Base-by-base conservation (phyloP, 2,797 vertebrate genomes). In the Oryzias dopingdopingensis region DNA sequence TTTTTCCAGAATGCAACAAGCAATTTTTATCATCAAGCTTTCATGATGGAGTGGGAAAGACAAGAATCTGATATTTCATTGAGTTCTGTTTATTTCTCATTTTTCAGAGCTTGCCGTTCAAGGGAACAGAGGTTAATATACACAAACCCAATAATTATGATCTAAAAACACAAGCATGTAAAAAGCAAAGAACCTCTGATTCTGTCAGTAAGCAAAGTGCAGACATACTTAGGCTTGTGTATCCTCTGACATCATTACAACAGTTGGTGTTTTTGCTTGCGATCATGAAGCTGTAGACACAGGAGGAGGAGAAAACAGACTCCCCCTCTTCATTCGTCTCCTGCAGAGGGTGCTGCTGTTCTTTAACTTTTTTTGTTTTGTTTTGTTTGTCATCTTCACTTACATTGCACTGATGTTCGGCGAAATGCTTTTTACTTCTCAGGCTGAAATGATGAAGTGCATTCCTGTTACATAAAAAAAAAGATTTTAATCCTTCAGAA, bases 341-440 rank as follows among this genome's bases (percentile, higher is more conserved):
- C 90, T 91, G 87, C 70, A 90, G 91, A 89, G 91, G 90, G 90
- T 59, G 82, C 84, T 67, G 66, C 86, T 78, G 86, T 24, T 79
- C 87, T 88, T 86, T 60, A 80, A 59, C 67, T 70, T 26, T 44
- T 4, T 17, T 49, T 45, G 43, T 18, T 45, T 5, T 14, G 40
- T 6, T 2, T 52, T 4, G 26, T 54, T 40, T 49, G 40, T 42
- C 52, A 56, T 18, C 29, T 23, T 49, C 49, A 59, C 56, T 48
- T 45, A 51, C 4, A 15, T 7, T 59, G 42, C 46, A 13, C 51
- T 14, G 41, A 5, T 52, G 58, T 50, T 65, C 50, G 43, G 22
- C 60, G 56, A 49, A 46, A 49, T 4, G 37, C 16, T 18, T 26
- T 23, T 24, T 20, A 46, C 54, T 52, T 50, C 64, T 60, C 12